Evolutionary conservation across 1,140 invertebrate species (phyloP).

Genomic region (Megalopta genalis): DNA sequence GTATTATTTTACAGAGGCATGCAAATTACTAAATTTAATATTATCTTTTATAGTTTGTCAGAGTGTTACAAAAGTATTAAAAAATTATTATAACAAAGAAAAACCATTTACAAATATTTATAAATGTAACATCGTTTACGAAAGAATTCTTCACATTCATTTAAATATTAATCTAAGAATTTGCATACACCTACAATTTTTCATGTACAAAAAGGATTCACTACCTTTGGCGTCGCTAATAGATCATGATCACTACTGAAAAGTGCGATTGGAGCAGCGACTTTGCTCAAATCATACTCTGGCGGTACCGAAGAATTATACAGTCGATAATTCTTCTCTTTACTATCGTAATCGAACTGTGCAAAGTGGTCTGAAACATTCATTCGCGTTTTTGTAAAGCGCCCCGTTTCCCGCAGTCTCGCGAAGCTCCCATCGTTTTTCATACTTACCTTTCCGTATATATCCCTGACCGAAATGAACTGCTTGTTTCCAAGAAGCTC

Average conservation of each 20-base stretch:
- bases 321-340: conserved; percentile 75
- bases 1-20: neutral
- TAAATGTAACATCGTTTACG: too few species aligned
- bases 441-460: conserved; percentile 73
- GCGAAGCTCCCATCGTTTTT: neutral
- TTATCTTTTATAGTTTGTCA: too few species aligned
- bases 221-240: conserved; percentile 80
- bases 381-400: neutral
- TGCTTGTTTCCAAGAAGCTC: conserved; percentile 88
- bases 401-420: too few species aligned
- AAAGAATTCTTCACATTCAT: neutral
- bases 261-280: conserved; percentile 83
- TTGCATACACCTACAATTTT: neutral
- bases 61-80: too few species aligned
- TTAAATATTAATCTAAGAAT: neutral
- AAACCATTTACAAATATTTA: too few species aligned
- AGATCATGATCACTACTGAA: conserved; percentile 85
- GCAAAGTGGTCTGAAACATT: conserved; percentile 70
- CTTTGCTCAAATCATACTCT: conserved; percentile 81
- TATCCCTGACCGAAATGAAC: conserved; percentile 85
- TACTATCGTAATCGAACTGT: conserved; percentile 75
- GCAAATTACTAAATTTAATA: too few species aligned
- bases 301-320: conserved; percentile 81
- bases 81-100: too few species aligned
- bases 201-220: neutral